Conservation (phyloP, 2,888 invertebrate species). For the Embidobia sp. region DNA sequence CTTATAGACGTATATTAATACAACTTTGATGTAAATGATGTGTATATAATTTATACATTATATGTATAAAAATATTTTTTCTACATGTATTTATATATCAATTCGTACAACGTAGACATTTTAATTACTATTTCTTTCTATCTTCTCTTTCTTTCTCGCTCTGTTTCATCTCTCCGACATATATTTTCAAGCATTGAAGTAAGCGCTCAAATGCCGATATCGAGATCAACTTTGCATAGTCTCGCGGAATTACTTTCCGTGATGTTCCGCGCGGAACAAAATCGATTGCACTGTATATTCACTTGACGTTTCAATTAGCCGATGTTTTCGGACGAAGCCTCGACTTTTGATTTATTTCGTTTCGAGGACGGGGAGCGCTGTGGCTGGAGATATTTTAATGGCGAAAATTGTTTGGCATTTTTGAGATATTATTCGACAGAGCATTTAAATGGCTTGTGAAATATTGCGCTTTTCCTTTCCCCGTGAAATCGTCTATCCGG, state of each 20-base stretch:
- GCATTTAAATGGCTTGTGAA: conserved; percentile 16
- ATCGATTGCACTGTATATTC: conserved; percentile 25
- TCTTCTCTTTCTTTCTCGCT: background rate
- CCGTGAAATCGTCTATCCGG: too few species aligned
- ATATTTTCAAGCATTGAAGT: conserved; percentile 32
- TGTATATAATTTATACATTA: too few species aligned
- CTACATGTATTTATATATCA: too few species aligned
- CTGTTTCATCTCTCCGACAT: background rate
- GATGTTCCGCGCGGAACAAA: conserved; percentile 7
- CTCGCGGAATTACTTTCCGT: conserved; percentile 17
- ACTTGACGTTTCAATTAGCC: conserved; percentile 38
- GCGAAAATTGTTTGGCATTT: conserved; percentile 21
- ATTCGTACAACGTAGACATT: too few species aligned
- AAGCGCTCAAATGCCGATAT: conserved; percentile 41
- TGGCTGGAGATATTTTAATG: conserved; percentile 18
- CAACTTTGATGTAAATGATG: too few species aligned
- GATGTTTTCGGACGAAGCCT: conserved; percentile 3
- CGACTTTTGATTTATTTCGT: conserved; percentile 36
- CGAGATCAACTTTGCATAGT: conserved; percentile 20
- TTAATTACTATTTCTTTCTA: too few species aligned
- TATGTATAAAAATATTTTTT: too few species aligned
- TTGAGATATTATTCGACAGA: background rate
- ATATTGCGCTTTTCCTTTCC: conserved; percentile 6
- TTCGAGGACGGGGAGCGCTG: background rate
- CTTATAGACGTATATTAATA: too few species aligned